Conservation (phyloP, 2,113 vertebrate genomes). For the Cygnus buccinator region DNA sequence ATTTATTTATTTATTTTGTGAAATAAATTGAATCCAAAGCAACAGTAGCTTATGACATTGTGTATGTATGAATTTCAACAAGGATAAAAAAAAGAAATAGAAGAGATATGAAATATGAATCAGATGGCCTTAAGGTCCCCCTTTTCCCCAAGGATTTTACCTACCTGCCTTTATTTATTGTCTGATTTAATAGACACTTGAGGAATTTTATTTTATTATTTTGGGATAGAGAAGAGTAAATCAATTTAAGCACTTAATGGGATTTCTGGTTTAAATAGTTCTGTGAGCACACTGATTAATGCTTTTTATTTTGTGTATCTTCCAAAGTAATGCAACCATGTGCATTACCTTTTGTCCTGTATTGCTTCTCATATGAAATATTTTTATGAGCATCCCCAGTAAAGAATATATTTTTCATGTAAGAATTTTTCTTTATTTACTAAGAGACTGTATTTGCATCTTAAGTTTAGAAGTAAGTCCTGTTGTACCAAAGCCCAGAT, state of each 20-base stretch:
- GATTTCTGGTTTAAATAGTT: conserved; percentile 58
- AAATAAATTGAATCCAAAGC: conserved; percentile 62
- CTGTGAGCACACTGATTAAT: conserved; percentile 56
- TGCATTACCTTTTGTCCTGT: not conserved
- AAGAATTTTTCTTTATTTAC: conserved; percentile 5
- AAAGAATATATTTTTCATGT: not conserved
- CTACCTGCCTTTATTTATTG: conserved; percentile 65
- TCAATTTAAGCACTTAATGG: conserved; percentile 65
- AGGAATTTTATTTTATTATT: conserved; percentile 67
- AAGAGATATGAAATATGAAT: conserved; percentile 70
- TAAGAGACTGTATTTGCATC: not conserved
- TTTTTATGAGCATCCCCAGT: not conserved
- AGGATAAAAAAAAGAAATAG: conserved; percentile 44
- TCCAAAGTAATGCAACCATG: not conserved
- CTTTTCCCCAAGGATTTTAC: conserved; percentile 61
- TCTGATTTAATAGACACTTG: conserved; percentile 65
- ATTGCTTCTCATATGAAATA: conserved; percentile 8
- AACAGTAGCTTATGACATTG: conserved; percentile 32
- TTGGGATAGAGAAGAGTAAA: conserved; percentile 37
- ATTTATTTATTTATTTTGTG: not conserved
- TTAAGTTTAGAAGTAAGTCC: not conserved
- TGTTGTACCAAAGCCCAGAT: not conserved
- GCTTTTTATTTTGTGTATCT: conserved; percentile 41
- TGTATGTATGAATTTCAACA: conserved; percentile 58
- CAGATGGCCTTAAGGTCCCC: conserved; percentile 61